phyloP scores from a whole-genome alignment of 2,797 vertebrate species.

The Pangasius krempfi region DNA sequence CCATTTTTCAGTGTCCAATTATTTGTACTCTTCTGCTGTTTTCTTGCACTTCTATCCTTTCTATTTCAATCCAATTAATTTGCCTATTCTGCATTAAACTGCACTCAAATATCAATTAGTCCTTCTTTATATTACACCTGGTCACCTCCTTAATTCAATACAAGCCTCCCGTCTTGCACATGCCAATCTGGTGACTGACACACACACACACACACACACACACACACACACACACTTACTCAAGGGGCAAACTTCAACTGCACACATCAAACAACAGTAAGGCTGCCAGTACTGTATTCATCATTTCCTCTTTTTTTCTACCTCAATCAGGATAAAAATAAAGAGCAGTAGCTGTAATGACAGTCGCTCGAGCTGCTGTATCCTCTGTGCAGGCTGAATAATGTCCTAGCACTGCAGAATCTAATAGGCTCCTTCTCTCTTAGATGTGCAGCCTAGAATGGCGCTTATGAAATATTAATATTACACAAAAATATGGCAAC shows the following conservation, averaged over 20 bases:
- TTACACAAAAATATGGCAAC: slow-evolving; percentile 79
- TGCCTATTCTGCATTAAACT: background rate
- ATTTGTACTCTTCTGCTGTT: background rate
- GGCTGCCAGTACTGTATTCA: slow-evolving; percentile 38
- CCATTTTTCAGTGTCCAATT: slow-evolving; percentile 2
- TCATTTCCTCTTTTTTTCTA: slow-evolving; percentile 19
- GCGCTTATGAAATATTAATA: slow-evolving; percentile 84
- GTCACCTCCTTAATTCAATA: background rate
- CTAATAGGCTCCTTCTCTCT: slow-evolving; percentile 76
- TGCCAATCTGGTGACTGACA: slow-evolving; percentile 35
- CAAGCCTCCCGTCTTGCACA: slow-evolving; percentile 1
- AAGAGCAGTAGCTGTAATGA: slow-evolving; percentile 54
- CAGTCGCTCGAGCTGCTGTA: slow-evolving; percentile 53
- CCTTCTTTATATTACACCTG: slow-evolving; percentile 5
- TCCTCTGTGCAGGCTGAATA: slow-evolving; percentile 55
- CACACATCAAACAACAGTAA: slow-evolving; percentile 41
- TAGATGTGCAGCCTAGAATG: slow-evolving; percentile 82
- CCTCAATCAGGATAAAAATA: slow-evolving; percentile 51
- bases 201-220: background rate
- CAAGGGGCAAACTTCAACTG: slow-evolving; percentile 33
- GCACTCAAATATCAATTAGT: background rate
- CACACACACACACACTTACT: background rate
- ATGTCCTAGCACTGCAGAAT: slow-evolving; percentile 57
- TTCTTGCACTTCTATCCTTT: background rate
- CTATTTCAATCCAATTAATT: background rate